These are phyloP conservation scores for Drosophila mercatorum DNA, from an alignment of 2,888 invertebrate genomes.

Conservation along the genomic window DNA sequence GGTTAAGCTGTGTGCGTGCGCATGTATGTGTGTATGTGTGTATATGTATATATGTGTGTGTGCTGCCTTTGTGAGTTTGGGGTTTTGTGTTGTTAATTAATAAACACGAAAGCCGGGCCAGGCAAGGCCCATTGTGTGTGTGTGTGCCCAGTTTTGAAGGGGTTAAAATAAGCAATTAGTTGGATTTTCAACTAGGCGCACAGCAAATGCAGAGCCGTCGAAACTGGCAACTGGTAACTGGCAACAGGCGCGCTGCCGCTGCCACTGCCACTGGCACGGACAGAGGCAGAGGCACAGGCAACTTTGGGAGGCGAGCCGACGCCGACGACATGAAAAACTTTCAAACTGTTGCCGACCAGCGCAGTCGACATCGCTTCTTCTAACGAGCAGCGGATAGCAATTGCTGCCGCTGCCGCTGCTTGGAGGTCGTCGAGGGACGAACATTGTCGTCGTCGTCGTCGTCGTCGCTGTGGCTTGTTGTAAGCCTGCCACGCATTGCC, in stretches of 20 bases:
- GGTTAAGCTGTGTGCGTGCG: constrained; percentile 54
- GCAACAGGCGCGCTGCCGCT: constrained; percentile 47
- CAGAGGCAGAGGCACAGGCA: constrained; percentile 33
- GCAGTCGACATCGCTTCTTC: constrained; percentile 60
- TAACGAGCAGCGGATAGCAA: constrained; percentile 71
- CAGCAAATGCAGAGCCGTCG: constrained; percentile 69
- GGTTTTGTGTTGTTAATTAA: constrained; percentile 81
- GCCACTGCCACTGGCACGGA: constrained; percentile 10
- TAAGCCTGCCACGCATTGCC: constrained; percentile 70
- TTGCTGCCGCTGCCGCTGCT: constrained; percentile 31
- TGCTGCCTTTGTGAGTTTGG: constrained; percentile 74
- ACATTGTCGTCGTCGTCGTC: constrained; percentile 16
- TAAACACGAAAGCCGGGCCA: constrained; percentile 76
- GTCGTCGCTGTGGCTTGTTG: constrained; percentile 34
- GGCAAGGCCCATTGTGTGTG: constrained; percentile 58
- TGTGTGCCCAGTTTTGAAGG: constrained; percentile 77
- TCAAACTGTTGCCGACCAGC: constrained; percentile 72
- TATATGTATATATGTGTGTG: constrained; percentile 41
- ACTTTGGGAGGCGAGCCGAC: constrained; percentile 60
- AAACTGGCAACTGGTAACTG: constrained; percentile 56
- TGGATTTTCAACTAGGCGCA: constrained; percentile 80
- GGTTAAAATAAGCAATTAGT: constrained; percentile 83
- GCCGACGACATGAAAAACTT: constrained; percentile 73
- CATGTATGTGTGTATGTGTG: constrained; percentile 22
- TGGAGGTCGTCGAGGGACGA: constrained; percentile 32